A percentile compares a stretch with the other conserved stretches of the same genome.
These are phyloP conservation scores for Abrostola tripartita DNA, from an alignment of 2,888 invertebrate genomes.

Conservation along the genomic window DNA sequence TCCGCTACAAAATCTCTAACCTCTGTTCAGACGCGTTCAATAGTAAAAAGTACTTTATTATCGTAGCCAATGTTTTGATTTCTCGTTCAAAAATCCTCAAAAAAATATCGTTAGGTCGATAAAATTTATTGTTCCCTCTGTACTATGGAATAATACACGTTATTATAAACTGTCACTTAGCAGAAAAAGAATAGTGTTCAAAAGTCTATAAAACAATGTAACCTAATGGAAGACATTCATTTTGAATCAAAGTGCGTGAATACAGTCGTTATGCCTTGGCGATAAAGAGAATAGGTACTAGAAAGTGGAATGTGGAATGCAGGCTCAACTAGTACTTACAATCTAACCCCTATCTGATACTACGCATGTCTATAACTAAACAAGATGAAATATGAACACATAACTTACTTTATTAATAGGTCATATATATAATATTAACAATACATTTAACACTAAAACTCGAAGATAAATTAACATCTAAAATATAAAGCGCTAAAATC, in stretches of 20 bases:
- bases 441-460: slow-evolving; percentile 64
- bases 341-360: slow-evolving; percentile 42
- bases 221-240: slow-evolving; percentile 86
- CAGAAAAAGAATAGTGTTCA: slow-evolving; percentile 51
- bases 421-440: slow-evolving; percentile 61
- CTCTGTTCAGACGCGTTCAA: slow-evolving; percentile 70
- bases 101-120: slow-evolving; percentile 80
- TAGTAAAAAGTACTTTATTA: slow-evolving; percentile 65
- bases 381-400: slow-evolving; percentile 74
- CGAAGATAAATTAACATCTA: slow-evolving; percentile 67
- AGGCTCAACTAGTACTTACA: slow-evolving; percentile 52
- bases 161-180: slow-evolving; percentile 35
- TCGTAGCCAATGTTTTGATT: slow-evolving; percentile 58
- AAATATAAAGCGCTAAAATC: slow-evolving; percentile 73
- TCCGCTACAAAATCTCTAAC: slow-evolving; percentile 78
- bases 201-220: slow-evolving; percentile 70
- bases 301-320: slow-evolving; percentile 74
- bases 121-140: slow-evolving; percentile 79
- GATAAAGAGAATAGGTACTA: slow-evolving; percentile 54
- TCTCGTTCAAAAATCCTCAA: slow-evolving; percentile 69
- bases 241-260: slow-evolving; percentile 71
- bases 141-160: slow-evolving; percentile 60
- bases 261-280: slow-evolving; percentile 48
- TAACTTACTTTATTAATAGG: slow-evolving; percentile 56
- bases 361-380: slow-evolving; percentile 53